Base-by-base conservation (phyloP, 2,113 vertebrate species). In the Vanacampus margaritifer region DNA sequence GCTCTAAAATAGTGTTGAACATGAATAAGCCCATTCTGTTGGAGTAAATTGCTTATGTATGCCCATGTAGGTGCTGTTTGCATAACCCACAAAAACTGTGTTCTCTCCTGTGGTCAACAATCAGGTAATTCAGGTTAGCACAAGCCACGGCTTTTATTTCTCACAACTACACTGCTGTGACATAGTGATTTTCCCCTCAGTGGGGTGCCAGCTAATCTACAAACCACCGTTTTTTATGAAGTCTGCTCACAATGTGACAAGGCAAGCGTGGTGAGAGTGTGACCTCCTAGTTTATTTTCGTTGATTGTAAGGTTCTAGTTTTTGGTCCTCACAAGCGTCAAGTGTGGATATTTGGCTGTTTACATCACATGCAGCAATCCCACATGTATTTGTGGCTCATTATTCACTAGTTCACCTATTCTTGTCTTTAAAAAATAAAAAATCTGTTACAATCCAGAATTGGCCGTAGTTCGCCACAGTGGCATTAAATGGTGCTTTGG, bases 61-160 rank as follows among this genome's bases (percentile, higher is more conserved):
- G 65, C 12, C n/a, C 53, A 32, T 70, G 51, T 48, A 78, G 73
- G 78, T 59, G 78, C 65, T 87, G 75, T 77, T 86, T 76, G 74
- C 76, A 65, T 61, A 17, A 48, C 35, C 48, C 48, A n/a, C 46
- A 68, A 62, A 56, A 56, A 16, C 41, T 2, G 1, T 32, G n/a
- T 36, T 57, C 23, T 57, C 32, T 62, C 36, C 24, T 26, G 28
- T 26, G 23, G 64, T 56, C 24, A 56, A 28, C 53, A 63, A 51
- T 61, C 53, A 54, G 24, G 37, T 63, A 60, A 74, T 73, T 70
- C 39, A 68, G 6, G 16, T 73, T 53, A 23, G 23, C 37, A 50
- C 36, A 53, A 8, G 35, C 39, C 65, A 50, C 53, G 57, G 58
- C 53, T 79, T 70, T 73, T 28, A 64, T 26, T 26, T 80, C 59